These are phyloP conservation scores for Latrodectus elegans DNA, from an alignment of 2,888 invertebrate genomes.

Conservation along the genomic window DNA sequence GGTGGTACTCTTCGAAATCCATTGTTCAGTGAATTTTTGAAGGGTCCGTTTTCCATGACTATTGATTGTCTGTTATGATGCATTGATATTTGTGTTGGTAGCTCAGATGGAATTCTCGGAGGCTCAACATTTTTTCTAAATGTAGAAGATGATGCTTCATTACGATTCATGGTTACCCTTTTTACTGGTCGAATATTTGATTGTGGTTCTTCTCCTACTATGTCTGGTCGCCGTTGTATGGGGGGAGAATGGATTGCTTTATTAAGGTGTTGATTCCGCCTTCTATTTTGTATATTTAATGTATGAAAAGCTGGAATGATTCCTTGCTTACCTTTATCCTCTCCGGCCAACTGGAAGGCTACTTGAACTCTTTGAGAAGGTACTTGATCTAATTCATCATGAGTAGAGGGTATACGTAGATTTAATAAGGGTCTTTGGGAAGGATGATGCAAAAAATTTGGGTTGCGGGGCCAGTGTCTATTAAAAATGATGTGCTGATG, in stretches of 20 bases:
- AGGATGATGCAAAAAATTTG: constrained; percentile 7
- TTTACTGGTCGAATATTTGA: neutral
- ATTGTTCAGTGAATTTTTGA: constrained; percentile 7
- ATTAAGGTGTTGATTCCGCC: neutral
- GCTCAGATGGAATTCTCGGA: constrained; percentile 9
- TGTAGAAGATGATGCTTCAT: neutral
- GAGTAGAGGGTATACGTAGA: constrained; percentile 10
- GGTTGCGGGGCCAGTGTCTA: constrained; percentile 9
- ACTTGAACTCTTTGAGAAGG: constrained; percentile 61
- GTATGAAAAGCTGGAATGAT: neutral
- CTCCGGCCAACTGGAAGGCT: constrained; percentile 27
- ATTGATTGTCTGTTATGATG: neutral
- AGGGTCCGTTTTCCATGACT: neutral
- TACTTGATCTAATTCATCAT: constrained; percentile 30
- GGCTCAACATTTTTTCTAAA: constrained; percentile 9
- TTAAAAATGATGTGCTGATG: constrained; percentile 24
- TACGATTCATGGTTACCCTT: neutral
- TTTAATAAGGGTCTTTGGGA: constrained; percentile 15
- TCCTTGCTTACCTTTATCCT: constrained; percentile 14
- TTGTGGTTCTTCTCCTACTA: constrained; percentile 24
- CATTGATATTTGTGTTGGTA: neutral
- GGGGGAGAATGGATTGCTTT: constrained; percentile 33
- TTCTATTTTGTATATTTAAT: constrained; percentile 7
- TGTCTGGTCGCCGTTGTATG: constrained; percentile 54
- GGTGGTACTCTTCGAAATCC: constrained; percentile 12